A percentile compares a stretch with the other conserved stretches of the same genome.
phyloP scores from a whole-genome alignment of 2,113 vertebrate genomes.

The Microtus ochrogaster region DNA sequence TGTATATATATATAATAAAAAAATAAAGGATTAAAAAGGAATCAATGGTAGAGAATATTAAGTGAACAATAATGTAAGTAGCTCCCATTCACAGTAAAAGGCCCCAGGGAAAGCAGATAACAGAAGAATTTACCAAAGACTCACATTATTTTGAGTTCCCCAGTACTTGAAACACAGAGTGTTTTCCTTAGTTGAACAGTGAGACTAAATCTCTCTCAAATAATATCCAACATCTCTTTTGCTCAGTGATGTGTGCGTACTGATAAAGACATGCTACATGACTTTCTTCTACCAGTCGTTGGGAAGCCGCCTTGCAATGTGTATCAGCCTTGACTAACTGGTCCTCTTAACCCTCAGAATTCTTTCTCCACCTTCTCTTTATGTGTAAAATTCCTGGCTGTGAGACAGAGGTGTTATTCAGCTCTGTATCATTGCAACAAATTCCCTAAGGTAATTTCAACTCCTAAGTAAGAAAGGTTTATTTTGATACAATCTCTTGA shows the following conservation, averaged over 20 bases:
- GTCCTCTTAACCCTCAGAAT: neutral
- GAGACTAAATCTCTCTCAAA: conserved; percentile 2
- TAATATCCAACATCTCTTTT: neutral
- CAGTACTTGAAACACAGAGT: neutral
- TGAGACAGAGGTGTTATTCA: neutral
- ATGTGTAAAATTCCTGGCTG: neutral
- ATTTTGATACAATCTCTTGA: neutral
- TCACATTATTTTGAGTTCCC: neutral
- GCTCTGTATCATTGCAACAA: neutral
- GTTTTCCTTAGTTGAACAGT: neutral
- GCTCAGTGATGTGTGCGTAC: neutral
- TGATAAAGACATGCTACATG: too few species aligned
- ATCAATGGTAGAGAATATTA: neutral
- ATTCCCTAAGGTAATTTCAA: neutral
- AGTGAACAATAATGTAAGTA: neutral
- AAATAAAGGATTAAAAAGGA: neutral
- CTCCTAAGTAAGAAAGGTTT: neutral
- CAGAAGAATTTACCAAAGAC: neutral
- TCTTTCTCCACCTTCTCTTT: neutral
- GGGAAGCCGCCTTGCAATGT: neutral
- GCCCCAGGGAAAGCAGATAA: neutral
- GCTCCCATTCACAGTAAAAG: neutral
- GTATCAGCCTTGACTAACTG: neutral
- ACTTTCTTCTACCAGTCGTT: neutral
- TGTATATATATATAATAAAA: neutral